Evolutionary conservation across 2,113 vertebrate species (phyloP).

Genomic region (Percopsis transmontana): DNA sequence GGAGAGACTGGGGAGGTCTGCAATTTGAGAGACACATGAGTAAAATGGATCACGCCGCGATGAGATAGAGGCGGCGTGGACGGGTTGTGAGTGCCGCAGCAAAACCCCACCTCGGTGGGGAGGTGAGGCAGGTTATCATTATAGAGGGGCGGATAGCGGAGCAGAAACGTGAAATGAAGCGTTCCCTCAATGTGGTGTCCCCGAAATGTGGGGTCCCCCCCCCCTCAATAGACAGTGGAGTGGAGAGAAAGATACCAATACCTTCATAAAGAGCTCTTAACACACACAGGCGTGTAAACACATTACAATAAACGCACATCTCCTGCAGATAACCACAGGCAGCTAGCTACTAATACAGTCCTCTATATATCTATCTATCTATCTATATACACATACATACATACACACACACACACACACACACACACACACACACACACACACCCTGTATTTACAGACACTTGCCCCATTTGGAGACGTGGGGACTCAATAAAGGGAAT

Average conservation of each 20-base stretch:
- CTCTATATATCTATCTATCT: too few relatives aligned
- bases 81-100: slow-evolving; percentile 47
- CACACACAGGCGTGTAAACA: not conserved
- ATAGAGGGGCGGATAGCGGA: slow-evolving; percentile 42
- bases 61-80: slow-evolving; percentile 42
- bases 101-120: slow-evolving; percentile 37
- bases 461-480: slow-evolving; percentile 63
- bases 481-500: slow-evolving; percentile 46
- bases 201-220: slow-evolving; percentile 12
- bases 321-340: slow-evolving; percentile 35
- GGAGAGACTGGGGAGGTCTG: too few relatives aligned
- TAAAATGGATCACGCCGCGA: slow-evolving; percentile 59
- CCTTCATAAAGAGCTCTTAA: slow-evolving; percentile 53
- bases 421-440: slow-evolving; percentile 21
- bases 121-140: slow-evolving; percentile 17
- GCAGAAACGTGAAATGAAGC: slow-evolving; percentile 54
- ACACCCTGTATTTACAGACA: slow-evolving; percentile 66
- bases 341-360: slow-evolving; percentile 37
- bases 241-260: slow-evolving; percentile 16
- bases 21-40: slow-evolving; percentile 35
- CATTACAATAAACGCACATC: not conserved
- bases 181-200: slow-evolving; percentile 31
- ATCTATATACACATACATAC: not conserved
- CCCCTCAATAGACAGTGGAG: slow-evolving; percentile 19
- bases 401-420: slow-evolving; percentile 11